These are phyloP conservation scores for Cydia pomonella DNA, from an alignment of 1,140 invertebrate genomes.

Conservation along the genomic window DNA sequence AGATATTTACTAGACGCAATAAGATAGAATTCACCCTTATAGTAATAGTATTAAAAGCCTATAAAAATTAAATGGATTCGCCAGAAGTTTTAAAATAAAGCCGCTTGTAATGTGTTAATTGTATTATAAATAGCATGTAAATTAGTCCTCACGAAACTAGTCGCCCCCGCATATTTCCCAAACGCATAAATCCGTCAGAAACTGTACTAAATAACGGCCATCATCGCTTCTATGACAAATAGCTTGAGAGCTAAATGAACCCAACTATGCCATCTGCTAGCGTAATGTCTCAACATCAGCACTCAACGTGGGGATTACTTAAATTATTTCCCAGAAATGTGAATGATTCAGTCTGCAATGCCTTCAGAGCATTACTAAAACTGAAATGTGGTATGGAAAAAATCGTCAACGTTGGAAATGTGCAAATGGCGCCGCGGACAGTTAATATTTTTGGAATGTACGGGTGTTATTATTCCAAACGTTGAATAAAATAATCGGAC, in stretches of 20 bases:
- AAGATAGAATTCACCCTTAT: no score
- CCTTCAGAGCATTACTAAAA: no score
- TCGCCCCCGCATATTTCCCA: conserved; percentile 37
- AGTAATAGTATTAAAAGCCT: no score
- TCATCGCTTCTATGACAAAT: conserved; percentile 67
- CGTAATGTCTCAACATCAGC: conserved; percentile 56
- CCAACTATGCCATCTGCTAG: conserved; percentile 43
- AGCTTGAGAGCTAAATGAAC: conserved; percentile 58
- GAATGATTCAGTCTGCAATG: neutral
- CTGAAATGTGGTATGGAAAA: no score
- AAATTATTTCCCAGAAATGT: neutral
- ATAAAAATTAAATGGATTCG: neutral
- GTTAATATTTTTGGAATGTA: no score
- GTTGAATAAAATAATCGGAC: no score
- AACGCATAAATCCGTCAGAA: conserved; percentile 60
- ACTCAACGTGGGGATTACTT: neutral
- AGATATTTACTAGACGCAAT: no score
- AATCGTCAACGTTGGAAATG: no score
- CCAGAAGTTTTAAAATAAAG: neutral
- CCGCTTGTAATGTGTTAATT: neutral
- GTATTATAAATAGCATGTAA: conserved; percentile 16
- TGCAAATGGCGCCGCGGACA: no score
- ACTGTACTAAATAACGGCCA: conserved; percentile 61
- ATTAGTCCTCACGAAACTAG: conserved; percentile 30
- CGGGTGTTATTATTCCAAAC: no score